phyloP scores from a whole-genome alignment of 2,113 vertebrate species.

The Melierax canorus region DNA sequence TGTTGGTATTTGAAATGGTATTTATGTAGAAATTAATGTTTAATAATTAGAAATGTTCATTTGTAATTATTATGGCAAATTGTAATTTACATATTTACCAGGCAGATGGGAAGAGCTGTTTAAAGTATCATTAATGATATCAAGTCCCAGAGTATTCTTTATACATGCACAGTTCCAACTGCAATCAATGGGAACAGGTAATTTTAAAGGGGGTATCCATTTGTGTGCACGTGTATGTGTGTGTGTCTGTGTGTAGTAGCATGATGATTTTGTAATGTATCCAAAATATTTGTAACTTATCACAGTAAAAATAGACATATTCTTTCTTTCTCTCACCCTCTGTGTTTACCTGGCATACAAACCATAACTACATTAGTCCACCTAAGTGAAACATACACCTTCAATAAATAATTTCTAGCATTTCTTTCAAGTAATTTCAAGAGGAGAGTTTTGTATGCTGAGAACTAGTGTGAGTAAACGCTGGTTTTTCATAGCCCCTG shows the following conservation, averaged over 20 bases:
- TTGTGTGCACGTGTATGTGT: too few relatives aligned
- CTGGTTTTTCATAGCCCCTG: not conserved
- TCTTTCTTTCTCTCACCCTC: not conserved
- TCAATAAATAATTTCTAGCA: not conserved
- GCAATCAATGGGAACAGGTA: not conserved
- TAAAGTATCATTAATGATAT: not conserved
- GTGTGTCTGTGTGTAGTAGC: not conserved
- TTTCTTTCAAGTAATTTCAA: not conserved
- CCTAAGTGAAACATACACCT: not conserved
- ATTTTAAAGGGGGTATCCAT: not conserved
- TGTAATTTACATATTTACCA: not conserved
- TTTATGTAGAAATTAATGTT: not conserved
- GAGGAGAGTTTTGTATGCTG: not conserved
- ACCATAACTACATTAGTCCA: not conserved
- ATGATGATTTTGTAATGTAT: not conserved
- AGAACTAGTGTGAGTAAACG: not conserved
- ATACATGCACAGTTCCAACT: not conserved
- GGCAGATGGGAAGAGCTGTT: not conserved
- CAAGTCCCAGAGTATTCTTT: not conserved
- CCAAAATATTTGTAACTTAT: not conserved
- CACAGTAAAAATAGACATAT: not conserved
- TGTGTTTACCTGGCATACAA: not conserved
- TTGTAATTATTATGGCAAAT: not conserved
- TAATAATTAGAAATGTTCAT: not conserved
- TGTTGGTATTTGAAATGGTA: not conserved